Base-by-base conservation (phyloP, 2,888 invertebrate genomes). In the Agonum fuliginosum region DNA sequence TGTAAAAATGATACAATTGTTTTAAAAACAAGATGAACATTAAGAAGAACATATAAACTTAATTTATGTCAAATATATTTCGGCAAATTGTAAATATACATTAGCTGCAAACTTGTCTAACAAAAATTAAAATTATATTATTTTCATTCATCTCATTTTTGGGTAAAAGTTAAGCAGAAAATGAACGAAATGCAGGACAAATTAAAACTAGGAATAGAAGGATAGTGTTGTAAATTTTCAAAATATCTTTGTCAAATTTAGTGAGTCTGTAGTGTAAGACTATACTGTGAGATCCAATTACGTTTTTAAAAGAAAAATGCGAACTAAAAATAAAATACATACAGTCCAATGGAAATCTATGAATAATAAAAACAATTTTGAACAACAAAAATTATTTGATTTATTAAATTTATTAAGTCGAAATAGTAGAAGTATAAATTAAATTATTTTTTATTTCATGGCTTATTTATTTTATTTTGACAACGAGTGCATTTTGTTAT, bases 161-260 rank as follows among this genome's bases (percentile, higher is more conserved):
- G n/a, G 6, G 20, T 48, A 24, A 1, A 54, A 37, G n/a, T n/a
- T n/a, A n/a, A 54, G 54, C 54, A 54, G 22, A 12, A 54, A 54
- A 54, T 54, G 22, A 54, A 54, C 20, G 3, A 10, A 20, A 54
- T 12, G 12, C 22, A 43, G 51, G 51, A 69, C 20, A 58, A 71
- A 71, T 71, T 67, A 77, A 70, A 54, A 67, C 43, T 14, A 54
- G 41, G 41, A 34, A 67, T 6, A 22, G 24, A 65, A 10, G 73
- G 58, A 73, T 58, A 73, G 73, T 73, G 73, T 73, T 73, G 62
- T 73, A 73, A 73, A 73, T 27, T 30, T 65, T 65, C 22, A n/a
- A 58, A 24, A 3, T 54, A 5, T 0, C 10, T 54, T 54, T 54
- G 12, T 27, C 12, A 54, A 54, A 22, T 22, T 54, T 22, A 20